Conservation (phyloP, 2,888 invertebrate species). For the Drosophila robusta region DNA sequence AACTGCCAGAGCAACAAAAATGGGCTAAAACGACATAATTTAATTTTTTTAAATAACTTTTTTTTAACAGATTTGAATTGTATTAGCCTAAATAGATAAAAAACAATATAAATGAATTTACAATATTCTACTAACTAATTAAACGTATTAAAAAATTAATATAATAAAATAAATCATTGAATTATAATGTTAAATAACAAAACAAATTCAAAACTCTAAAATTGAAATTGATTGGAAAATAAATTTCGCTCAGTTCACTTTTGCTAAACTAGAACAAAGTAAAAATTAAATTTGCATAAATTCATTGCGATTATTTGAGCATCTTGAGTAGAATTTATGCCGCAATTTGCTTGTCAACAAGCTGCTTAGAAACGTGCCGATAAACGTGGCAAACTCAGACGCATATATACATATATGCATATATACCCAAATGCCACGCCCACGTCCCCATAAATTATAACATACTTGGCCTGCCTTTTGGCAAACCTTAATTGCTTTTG, state of each 20-base stretch:
- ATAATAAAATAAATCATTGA: no score
- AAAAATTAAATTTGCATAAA: constrained; percentile 38
- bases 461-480: constrained; percentile 45
- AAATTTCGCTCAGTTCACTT: background rate
- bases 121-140: no score
- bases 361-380: constrained; percentile 56
- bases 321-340: constrained; percentile 44
- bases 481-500: constrained; percentile 60
- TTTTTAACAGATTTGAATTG: no score
- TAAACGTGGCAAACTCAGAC: constrained; percentile 22
- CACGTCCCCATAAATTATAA: constrained; percentile 53
- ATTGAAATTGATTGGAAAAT: background rate
- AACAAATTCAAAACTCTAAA: background rate
- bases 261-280: background rate
- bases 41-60: no score
- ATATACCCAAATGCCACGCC: constrained; percentile 17
- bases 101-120: no score
- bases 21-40: constrained; percentile 1
- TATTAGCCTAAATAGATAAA: no score
- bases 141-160: no score
- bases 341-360: constrained; percentile 61
- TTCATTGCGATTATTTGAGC: constrained; percentile 40
- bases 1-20: constrained; percentile 30
- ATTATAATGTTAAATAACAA: background rate
- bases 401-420: background rate